Conservation (phyloP, 2,797 vertebrate species). For the Phyllotis vaccarum region DNA sequence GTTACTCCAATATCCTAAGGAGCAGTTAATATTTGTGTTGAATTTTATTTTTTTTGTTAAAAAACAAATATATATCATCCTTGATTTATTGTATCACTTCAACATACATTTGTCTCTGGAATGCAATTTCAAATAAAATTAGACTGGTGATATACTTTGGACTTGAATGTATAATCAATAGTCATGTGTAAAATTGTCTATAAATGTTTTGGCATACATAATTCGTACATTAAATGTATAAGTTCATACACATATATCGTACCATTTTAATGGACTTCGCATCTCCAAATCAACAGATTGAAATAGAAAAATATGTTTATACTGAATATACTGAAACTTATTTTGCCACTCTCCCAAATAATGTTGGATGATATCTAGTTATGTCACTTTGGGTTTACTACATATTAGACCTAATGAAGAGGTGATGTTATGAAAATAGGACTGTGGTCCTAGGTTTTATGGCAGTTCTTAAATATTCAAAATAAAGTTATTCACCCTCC, state of each 20-base stretch:
- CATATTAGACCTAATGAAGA: background rate
- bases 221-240: background rate
- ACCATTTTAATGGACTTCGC: background rate
- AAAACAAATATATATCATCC: background rate
- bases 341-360: background rate
- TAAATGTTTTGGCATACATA: background rate
- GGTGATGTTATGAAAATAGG: background rate
- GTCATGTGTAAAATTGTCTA: background rate
- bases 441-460: background rate
- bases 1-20: background rate
- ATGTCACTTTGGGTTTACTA: background rate
- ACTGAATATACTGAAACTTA: background rate
- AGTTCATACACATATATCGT: background rate
- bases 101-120: constrained; percentile 1
- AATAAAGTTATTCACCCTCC: background rate
- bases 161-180: background rate
- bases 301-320: background rate
- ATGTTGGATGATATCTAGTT: background rate
- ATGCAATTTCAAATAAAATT: constrained; percentile 53
- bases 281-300: background rate
- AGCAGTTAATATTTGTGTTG: constrained; percentile 38
- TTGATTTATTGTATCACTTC: constrained; percentile 2
- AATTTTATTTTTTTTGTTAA: constrained; percentile 37
- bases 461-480: background rate
- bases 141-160: background rate